phyloP scores from a whole-genome alignment of 2,113 vertebrate genomes.

The Chaetodon auriga region DNA sequence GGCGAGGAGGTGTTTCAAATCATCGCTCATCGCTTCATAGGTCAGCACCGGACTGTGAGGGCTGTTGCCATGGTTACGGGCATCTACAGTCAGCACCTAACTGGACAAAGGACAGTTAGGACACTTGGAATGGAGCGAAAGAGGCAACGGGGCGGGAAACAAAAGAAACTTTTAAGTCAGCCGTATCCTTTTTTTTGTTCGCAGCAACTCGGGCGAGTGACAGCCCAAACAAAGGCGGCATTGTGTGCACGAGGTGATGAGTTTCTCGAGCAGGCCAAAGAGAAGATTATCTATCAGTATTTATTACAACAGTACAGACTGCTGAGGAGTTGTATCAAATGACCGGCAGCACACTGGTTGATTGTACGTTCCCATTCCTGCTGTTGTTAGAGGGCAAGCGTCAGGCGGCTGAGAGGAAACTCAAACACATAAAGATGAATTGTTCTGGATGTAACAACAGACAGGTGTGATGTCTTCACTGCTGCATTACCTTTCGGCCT shows the following conservation, averaged over 20 bases:
- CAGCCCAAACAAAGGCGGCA: constrained; percentile 4
- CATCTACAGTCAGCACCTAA: constrained; percentile 95
- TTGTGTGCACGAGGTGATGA: neutral
- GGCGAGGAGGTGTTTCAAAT: constrained; percentile 88
- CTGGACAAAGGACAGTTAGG: constrained; percentile 79
- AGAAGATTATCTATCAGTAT: constrained; percentile 14
- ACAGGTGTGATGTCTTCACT: constrained; percentile 44
- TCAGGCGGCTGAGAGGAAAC: constrained; percentile 13
- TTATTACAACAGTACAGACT: constrained; percentile 13
- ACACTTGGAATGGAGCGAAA: constrained; percentile 73
- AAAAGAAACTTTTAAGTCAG: neutral
- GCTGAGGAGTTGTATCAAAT: constrained; percentile 29
- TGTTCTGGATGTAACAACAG: constrained; percentile 15
- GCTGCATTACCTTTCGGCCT: constrained; percentile 89
- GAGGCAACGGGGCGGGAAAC: neutral
- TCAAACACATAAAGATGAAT: neutral
- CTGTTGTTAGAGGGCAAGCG: neutral
- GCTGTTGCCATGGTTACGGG: constrained; percentile 95
- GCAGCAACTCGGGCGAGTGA: neutral
- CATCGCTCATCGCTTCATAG: constrained; percentile 91
- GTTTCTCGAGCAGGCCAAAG: neutral
- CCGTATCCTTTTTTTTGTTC: neutral
- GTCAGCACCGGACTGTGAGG: constrained; percentile 88
- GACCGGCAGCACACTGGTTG: constrained; percentile 20
- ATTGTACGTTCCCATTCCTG: constrained; percentile 3